Conservation (phyloP, 2,888 invertebrate species). For the Hetaerina titia region DNA sequence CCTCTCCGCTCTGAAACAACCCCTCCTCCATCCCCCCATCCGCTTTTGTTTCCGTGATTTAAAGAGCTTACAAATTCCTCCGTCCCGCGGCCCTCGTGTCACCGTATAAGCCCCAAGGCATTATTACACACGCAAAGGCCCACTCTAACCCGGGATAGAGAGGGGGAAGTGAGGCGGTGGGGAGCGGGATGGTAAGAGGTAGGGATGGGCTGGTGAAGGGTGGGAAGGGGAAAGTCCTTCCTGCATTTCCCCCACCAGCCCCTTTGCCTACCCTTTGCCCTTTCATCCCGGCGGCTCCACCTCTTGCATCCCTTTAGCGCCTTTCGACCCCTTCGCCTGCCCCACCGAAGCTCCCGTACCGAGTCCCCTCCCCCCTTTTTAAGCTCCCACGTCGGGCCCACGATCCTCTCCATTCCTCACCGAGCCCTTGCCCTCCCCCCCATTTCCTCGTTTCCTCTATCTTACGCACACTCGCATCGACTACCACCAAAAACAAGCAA, state of each 20-base stretch:
- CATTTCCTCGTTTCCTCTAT: conserved; percentile 70
- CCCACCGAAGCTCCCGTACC: neutral
- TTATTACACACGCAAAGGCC: conserved; percentile 62
- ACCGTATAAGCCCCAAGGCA: conserved; percentile 62
- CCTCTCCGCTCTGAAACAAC: neutral
- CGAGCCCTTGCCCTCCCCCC: conserved; percentile 73
- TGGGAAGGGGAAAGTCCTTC: neutral
- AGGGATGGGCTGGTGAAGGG: neutral
- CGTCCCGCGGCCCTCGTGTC: conserved; percentile 63
- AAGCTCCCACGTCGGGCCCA: conserved; percentile 69
- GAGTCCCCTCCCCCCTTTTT: neutral
- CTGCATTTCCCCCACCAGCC: neutral
- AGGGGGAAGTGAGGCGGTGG: neutral
- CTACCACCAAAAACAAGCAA: conserved; percentile 68
- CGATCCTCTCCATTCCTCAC: conserved; percentile 72
- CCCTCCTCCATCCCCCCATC: neutral
- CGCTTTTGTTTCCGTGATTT: conserved; percentile 67
- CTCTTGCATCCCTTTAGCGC: conserved; percentile 22
- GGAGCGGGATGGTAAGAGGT: neutral
- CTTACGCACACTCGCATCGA: conserved; percentile 67
- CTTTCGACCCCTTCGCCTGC: conserved; percentile 57
- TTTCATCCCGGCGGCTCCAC: conserved; percentile 59
- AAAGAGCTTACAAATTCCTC: conserved; percentile 66
- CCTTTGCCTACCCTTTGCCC: conserved; percentile 59
- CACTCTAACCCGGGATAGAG: conserved; percentile 57